Evolutionary conservation across 2,113 vertebrate species (phyloP).

Genomic region (Nestor notabilis): DNA sequence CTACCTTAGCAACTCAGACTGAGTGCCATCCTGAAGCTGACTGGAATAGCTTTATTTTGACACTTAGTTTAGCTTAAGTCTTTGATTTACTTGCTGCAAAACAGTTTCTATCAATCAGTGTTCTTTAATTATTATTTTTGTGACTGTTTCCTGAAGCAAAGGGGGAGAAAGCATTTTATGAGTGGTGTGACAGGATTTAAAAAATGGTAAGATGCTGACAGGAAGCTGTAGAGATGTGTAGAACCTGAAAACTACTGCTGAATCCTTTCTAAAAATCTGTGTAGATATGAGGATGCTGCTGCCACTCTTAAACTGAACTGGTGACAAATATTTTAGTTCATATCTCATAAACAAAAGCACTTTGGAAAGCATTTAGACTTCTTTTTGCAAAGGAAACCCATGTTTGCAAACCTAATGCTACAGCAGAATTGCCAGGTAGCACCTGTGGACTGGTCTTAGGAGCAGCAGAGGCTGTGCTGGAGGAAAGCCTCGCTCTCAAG

Average conservation of each 20-base stretch:
- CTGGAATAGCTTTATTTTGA: not conserved
- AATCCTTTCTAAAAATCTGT: not conserved
- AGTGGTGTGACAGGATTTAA: not conserved
- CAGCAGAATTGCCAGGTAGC: not conserved
- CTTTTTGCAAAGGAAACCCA: not conserved
- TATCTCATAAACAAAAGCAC: not conserved
- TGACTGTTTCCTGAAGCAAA: not conserved
- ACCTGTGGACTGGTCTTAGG: not conserved
- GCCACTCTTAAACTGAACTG: not conserved
- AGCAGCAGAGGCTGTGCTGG: accelerated
- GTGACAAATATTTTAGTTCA: not conserved
- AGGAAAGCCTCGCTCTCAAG: accelerated
- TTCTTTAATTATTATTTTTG: not conserved
- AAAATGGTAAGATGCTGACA: not conserved
- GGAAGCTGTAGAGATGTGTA: not conserved
- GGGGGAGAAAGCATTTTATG: not conserved
- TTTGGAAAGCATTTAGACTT: not conserved
- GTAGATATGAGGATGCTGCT: not conserved
- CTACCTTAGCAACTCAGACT: accelerated
- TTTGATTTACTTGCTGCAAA: not conserved
- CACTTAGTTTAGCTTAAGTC: not conserved
- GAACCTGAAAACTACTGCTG: not conserved
- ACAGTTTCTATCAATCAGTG: not conserved
- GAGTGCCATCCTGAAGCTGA: not conserved
- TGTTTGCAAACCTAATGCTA: not conserved